Percentiles rank a stretch among this genome's conserved stretches.
Conservation (phyloP, 1,140 invertebrate genomes). For the Calosoma granatense region DNA sequence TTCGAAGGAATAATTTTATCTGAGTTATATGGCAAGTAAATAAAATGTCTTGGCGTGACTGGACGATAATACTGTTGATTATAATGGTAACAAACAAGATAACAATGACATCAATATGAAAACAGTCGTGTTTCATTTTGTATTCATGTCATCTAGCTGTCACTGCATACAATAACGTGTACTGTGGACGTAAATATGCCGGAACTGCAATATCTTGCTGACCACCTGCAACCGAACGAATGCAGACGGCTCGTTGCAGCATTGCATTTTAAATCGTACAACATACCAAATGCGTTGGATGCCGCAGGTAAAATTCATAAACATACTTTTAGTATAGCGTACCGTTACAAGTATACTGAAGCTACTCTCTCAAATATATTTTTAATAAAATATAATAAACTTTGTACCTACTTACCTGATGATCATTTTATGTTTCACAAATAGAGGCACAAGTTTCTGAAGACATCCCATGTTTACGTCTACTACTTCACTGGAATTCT, state of each 20-base stretch:
- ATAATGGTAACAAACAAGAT: background rate
- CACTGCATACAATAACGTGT: background rate
- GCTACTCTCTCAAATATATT: slow-evolving; percentile 9
- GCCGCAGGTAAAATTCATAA: slow-evolving; percentile 36
- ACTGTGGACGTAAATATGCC: slow-evolving; percentile 45
- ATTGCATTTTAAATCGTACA: slow-evolving; percentile 41
- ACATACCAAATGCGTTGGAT: slow-evolving; percentile 36
- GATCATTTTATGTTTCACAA: too few species aligned
- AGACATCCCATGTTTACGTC: slow-evolving; percentile 40
- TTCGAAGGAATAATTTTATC: too few species aligned
- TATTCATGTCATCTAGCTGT: background rate
- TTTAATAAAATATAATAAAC: too few species aligned
- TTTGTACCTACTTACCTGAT: too few species aligned
- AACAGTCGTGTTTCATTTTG: background rate
- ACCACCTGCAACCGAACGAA: slow-evolving; percentile 40
- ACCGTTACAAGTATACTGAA: background rate
- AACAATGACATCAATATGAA: background rate
- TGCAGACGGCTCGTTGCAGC: slow-evolving; percentile 44
- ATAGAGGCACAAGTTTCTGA: slow-evolving; percentile 38
- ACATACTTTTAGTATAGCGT: too few species aligned
- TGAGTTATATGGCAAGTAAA: too few species aligned
- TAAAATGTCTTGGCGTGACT: background rate
- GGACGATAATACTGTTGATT: background rate
- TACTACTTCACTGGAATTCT: slow-evolving; percentile 46
- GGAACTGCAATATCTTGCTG: slow-evolving; percentile 44